Conservation (phyloP, 2,888 invertebrate species). For the Diarsia rubi region DNA sequence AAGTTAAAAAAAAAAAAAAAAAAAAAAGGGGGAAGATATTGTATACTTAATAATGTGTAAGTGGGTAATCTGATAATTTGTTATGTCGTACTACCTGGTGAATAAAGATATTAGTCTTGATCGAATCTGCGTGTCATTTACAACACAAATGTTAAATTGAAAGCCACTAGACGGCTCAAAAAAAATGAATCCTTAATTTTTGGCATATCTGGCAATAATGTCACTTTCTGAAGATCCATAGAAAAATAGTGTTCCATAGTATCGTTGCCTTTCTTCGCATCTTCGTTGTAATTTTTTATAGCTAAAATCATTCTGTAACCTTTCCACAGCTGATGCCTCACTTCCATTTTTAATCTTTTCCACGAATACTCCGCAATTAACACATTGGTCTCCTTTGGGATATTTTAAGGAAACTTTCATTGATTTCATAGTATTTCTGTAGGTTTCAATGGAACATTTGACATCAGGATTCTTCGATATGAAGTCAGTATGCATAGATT, state of each 20-base stretch:
- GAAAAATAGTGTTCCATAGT: slow-evolving; percentile 34
- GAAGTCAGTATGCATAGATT: slow-evolving; percentile 45
- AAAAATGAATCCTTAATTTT: slow-evolving; percentile 46
- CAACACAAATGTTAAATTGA: slow-evolving; percentile 57
- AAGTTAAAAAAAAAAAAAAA: too few relatives aligned
- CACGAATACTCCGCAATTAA: slow-evolving; percentile 40
- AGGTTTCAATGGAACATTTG: slow-evolving; percentile 35
- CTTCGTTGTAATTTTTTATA: slow-evolving; percentile 40
- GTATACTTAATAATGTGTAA: too few relatives aligned
- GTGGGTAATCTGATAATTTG: too few relatives aligned
- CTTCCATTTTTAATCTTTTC: slow-evolving; percentile 34
- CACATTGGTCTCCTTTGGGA: slow-evolving; percentile 41
- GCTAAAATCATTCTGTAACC: slow-evolving; percentile 30
- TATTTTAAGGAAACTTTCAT: slow-evolving; percentile 46
- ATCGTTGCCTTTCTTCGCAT: slow-evolving; percentile 27
- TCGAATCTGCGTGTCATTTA: too few relatives aligned
- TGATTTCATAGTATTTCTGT: slow-evolving; percentile 44
- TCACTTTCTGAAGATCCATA: slow-evolving; percentile 50
- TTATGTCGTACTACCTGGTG: too few relatives aligned
- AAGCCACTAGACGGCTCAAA: slow-evolving; percentile 42
- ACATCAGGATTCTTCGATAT: slow-evolving; percentile 42
- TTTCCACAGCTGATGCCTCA: slow-evolving; percentile 27
- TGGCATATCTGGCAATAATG: slow-evolving; percentile 45
- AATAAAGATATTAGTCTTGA: too few relatives aligned
- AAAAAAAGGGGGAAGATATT: too few relatives aligned